phyloP scores from a whole-genome alignment of 2,888 invertebrate species.

The Drosophila mercatorum region DNA sequence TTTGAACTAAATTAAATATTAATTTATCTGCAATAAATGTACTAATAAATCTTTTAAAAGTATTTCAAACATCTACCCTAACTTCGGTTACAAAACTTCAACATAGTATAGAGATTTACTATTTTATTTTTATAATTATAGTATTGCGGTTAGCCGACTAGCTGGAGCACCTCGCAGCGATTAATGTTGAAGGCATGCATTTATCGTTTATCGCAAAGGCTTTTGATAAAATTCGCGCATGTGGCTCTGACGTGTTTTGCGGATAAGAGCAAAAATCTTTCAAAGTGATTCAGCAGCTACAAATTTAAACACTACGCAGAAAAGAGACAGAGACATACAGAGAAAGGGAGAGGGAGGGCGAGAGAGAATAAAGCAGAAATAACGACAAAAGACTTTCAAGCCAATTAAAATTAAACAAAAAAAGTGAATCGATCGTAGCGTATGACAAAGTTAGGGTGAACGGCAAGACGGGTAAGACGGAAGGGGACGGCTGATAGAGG shows the following conservation, averaged over 20 bases:
- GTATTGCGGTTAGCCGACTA: conserved; percentile 28
- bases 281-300: conserved; percentile 39
- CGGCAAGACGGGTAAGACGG: neutral
- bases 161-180: conserved; percentile 11
- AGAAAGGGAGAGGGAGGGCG: neutral
- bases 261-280: conserved; percentile 37
- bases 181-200: conserved; percentile 24
- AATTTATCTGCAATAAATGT: neutral
- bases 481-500: neutral
- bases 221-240: conserved; percentile 9
- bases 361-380: conserved; percentile 3
- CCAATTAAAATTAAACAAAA: conserved; percentile 65
- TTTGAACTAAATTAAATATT: neutral
- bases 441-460: conserved; percentile 21
- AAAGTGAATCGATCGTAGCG: conserved; percentile 34
- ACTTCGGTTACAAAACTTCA: neutral
- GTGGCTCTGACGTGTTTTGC: conserved; percentile 22
- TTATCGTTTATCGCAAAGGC: conserved; percentile 36
- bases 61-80: neutral
- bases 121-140: conserved; percentile 18
- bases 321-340: neutral
- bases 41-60: neutral
- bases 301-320: conserved; percentile 44
- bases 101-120: neutral
- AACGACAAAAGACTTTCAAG: conserved; percentile 55